Conservation (phyloP, 2,888 invertebrate species). For the Drosophila nr. medialis region DNA sequence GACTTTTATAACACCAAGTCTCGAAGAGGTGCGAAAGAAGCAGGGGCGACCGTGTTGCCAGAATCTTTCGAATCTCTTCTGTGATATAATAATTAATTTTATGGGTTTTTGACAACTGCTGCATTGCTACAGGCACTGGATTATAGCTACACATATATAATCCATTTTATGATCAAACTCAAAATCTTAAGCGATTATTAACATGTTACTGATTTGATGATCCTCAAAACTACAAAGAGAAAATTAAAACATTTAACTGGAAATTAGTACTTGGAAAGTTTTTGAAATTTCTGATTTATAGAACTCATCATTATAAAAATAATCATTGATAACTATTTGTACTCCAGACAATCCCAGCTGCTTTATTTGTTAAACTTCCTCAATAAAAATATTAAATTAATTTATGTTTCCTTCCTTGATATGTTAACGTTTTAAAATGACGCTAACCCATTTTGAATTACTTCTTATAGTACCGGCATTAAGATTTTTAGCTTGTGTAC, state of each 20-base stretch:
- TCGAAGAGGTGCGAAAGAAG: conserved; percentile 20
- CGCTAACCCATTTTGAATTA: not conserved
- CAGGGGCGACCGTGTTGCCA: conserved; percentile 1
- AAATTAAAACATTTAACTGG: no score
- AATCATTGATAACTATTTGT: not conserved
- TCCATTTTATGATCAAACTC: conserved; percentile 33
- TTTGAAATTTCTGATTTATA: not conserved
- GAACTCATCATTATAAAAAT: not conserved
- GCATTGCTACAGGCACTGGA: conserved; percentile 1
- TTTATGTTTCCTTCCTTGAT: not conserved
- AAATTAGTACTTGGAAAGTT: not conserved
- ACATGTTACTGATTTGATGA: conserved; percentile 2
- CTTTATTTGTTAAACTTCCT: not conserved
- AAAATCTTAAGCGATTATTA: conserved; percentile 16
- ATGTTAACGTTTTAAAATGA: not conserved
- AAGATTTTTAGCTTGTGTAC: not conserved
- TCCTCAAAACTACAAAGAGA: not conserved
- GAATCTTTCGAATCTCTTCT: conserved; percentile 11
- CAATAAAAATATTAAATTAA: not conserved
- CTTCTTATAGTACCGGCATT: not conserved
- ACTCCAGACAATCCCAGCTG: not conserved
- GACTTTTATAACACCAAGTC: conserved; percentile 44
- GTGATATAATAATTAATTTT: conserved; percentile 26
- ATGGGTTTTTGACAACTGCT: conserved; percentile 17
- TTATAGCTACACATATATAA: conserved; percentile 45